phyloP scores from a whole-genome alignment of 2,113 vertebrate genomes.

The Chloropsis hardwickii region DNA sequence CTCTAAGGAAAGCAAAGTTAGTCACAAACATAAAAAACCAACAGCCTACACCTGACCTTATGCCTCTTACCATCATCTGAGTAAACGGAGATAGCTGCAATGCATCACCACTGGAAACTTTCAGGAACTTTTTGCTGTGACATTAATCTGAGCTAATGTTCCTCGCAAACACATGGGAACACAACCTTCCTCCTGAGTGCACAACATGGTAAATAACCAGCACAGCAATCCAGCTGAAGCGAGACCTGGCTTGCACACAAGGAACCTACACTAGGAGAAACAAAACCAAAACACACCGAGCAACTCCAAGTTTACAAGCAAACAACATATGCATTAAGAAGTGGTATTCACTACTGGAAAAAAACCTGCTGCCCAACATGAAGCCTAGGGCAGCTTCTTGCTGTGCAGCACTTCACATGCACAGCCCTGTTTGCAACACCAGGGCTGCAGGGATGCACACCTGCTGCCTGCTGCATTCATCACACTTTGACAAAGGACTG shows the following conservation, averaged over 20 bases:
- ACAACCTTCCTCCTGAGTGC: conserved; percentile 11
- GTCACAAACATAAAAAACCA: not conserved
- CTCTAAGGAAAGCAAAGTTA: not conserved
- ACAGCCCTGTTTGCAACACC: not conserved
- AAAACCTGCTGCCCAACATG: not conserved
- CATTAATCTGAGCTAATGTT: not conserved
- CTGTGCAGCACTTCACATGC: not conserved
- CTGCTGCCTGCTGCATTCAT: not conserved
- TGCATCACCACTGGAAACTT: not conserved
- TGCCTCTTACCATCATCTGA: conserved; percentile 31
- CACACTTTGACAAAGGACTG: not conserved
- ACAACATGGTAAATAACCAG: conserved; percentile 25
- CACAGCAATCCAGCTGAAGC: not conserved
- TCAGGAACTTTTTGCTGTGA: not conserved
- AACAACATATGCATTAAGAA: conserved; percentile 40
- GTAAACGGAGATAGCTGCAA: not conserved
- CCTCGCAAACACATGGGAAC: not conserved
- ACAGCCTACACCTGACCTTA: not conserved
- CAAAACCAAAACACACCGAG: conserved; percentile 41
- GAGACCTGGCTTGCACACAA: conserved; percentile 42
- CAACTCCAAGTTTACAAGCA: conserved; percentile 48
- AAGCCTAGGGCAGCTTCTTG: not conserved
- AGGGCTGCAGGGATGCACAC: not conserved
- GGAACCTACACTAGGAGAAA: not conserved
- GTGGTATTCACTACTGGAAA: not conserved